Evolutionary conservation across 2,888 invertebrate species (phyloP), one percentile per base, ranked within the genome.

Genomic region (Alloscopus bannaensis): DNA sequence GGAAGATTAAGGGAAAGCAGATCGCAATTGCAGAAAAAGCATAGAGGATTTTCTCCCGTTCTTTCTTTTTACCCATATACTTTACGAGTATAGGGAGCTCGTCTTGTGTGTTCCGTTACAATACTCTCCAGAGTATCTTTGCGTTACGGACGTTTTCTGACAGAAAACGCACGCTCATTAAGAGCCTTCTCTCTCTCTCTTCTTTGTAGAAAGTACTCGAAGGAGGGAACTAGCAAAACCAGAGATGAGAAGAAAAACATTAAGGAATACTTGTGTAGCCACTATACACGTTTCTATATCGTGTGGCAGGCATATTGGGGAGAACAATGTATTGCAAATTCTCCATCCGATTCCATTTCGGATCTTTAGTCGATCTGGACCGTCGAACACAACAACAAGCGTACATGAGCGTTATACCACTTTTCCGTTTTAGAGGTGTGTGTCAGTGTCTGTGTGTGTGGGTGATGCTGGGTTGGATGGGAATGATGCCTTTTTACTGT

Each of bases 131-230:
- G 78, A 78, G 78, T 60, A 64, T 71, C 69, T 78, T 78, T 78
- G 78, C 71, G 65, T 71, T 71, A 71, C 71, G 66, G 36, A 55
- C 26, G 36, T 68, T 22, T 68, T 40, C 55, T 22, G 55, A 26
- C 52, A 72, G 62, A 60, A 80, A 80, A 80, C 73, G 73, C 73
- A 69, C 80, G 60, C 80, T 80, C 80, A 80, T 80, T 80, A 80
- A 80, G 69, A 70, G 60, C 45, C 60, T 36, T 4, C 45, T 29
- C 26, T 45, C 55, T 55, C 57, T 71, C 42, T 70, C 68, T 50
- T 28, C 40, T 28, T 55, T n/a, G 20, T n/a, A n/a, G n/a, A 20
- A n/a, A n/a, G n/a, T n/a, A n/a, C n/a, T n/a, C n/a, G 52, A 31
- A 18, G 22, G 28, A 52, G 68, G 40, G 47, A 68, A 28, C 22